A percentile compares a stretch with the other conserved stretches of the same genome.
Evolutionary conservation across 2,888 invertebrate species (phyloP).

Genomic region (Drosophila pseudotakahashii): DNA sequence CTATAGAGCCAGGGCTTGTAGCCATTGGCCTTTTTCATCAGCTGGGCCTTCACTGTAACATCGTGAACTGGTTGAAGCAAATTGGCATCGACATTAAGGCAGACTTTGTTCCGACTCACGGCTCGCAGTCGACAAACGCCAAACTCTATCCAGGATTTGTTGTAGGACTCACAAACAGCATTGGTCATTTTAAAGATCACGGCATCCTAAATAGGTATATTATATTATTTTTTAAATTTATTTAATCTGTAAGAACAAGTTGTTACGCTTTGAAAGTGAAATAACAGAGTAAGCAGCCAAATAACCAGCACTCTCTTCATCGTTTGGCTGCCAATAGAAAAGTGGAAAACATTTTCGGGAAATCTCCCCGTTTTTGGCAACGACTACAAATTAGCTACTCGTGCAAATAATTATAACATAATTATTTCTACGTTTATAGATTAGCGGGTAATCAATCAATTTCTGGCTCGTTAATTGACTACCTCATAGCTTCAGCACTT

Average conservation of each 20-base stretch:
- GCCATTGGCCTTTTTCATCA: slow-evolving; percentile 54
- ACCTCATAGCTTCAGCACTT: no score
- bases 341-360: not conserved
- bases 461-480: slow-evolving; percentile 11
- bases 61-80: slow-evolving; percentile 35
- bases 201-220: slow-evolving; percentile 2
- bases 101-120: slow-evolving; percentile 43
- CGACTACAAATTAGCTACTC: slow-evolving; percentile 9
- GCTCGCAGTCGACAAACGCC: slow-evolving; percentile 45
- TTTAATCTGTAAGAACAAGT: no score
- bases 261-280: slow-evolving; percentile 1
- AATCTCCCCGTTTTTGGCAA: not conserved
- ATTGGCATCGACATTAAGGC: slow-evolving; percentile 37
- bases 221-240: not conserved
- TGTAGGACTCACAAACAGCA: slow-evolving; percentile 50
- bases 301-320: slow-evolving; percentile 17
- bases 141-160: slow-evolving; percentile 50
- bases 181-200: slow-evolving; percentile 52
- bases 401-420: slow-evolving; percentile 5
- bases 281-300: slow-evolving; percentile 1
- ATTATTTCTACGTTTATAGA: slow-evolving; percentile 11
- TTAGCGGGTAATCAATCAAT: slow-evolving; percentile 32
- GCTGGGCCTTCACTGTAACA: slow-evolving; percentile 30
- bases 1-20: slow-evolving; percentile 58
- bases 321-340: slow-evolving; percentile 2